Evolutionary conservation across 2,888 invertebrate species (phyloP), one percentile per base, ranked within the genome.

Genomic region (Galerucella nymphaeae): DNA sequence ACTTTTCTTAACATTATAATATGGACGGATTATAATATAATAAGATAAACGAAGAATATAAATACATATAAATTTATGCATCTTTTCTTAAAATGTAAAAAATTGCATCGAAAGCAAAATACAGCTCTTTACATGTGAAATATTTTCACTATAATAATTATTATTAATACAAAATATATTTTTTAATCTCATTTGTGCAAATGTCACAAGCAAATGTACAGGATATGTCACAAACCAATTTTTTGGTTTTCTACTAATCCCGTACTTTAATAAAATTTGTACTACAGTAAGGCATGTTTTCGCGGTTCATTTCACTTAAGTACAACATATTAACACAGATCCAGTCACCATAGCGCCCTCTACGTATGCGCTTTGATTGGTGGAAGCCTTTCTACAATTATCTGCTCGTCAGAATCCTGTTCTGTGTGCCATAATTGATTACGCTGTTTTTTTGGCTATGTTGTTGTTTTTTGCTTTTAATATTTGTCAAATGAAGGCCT

Each of bases 11-110:
- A 70, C 62, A 71, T 61, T 67, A 65, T 2, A n/a, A 38, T 38
- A 65, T 53, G 76, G 76, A 76, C 76, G 74, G 76, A 76, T 41
- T 69, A 68, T 62, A 61, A 63, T 62, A 20, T 50, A 58, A 9
- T 53, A 58, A 59, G 57, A 53, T 55, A 63, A 71, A 59, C 66
- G 65, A 73, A 65, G 66, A 67, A 42, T 58, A 70, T 20, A 20
- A 48, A 62, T 55, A 42, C 42, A 42, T 42, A 23, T 23, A 38
- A 38, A 38, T 38, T 38, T 38, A 38, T 58, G 59, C 41, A 50
- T 61, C 20, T 53, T 53, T 64, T n/a, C 13, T 6, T 11, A 13
- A 65, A 57, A 45, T 67, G 23, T 63, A 57, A 57, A 67, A 41
- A 63, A 50, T 45, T 63, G 57, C 63, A 71, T 72, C 63, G 64